These are phyloP conservation scores for Cuculus canorus DNA, from an alignment of 2,797 vertebrate genomes.

Conservation along the genomic window DNA sequence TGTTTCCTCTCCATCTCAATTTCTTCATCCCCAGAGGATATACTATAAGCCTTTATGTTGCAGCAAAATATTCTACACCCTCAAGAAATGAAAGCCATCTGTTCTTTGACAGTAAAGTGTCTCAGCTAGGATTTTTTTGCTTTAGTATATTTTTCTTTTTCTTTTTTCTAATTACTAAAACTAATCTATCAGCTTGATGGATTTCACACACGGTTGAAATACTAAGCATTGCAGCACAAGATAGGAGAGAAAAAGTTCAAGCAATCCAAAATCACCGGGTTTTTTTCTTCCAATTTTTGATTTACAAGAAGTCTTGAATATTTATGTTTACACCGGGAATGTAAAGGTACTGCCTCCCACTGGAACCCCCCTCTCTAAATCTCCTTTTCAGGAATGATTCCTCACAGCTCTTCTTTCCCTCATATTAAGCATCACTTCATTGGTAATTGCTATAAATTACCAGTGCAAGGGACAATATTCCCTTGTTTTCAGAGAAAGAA, in stretches of 20 bases:
- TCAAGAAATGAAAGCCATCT: slow-evolving; percentile 31
- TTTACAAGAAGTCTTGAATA: background rate
- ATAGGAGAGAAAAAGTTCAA: background rate
- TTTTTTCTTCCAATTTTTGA: background rate
- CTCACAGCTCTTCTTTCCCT: background rate
- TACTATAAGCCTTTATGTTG: background rate
- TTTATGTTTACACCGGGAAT: background rate
- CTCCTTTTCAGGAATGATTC: background rate
- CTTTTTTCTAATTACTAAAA: slow-evolving; percentile 20
- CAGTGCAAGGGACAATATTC: background rate
- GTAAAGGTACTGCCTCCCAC: background rate
- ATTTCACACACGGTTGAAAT: background rate
- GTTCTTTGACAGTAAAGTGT: slow-evolving; percentile 9
- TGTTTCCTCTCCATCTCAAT: background rate
- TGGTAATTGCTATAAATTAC: background rate
- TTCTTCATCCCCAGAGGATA: background rate
- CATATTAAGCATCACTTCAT: background rate
- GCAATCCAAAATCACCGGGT: background rate
- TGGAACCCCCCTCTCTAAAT: background rate
- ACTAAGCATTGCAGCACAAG: background rate
- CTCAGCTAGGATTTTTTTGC: background rate
- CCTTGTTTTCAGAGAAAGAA: background rate
- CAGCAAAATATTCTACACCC: slow-evolving; percentile 3
- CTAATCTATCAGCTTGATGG: background rate
- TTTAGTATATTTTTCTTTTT: background rate